Evolutionary conservation across 64 coral and sea anemone species (phyloP).

Genomic region (Platygyra sinensis): DNA sequence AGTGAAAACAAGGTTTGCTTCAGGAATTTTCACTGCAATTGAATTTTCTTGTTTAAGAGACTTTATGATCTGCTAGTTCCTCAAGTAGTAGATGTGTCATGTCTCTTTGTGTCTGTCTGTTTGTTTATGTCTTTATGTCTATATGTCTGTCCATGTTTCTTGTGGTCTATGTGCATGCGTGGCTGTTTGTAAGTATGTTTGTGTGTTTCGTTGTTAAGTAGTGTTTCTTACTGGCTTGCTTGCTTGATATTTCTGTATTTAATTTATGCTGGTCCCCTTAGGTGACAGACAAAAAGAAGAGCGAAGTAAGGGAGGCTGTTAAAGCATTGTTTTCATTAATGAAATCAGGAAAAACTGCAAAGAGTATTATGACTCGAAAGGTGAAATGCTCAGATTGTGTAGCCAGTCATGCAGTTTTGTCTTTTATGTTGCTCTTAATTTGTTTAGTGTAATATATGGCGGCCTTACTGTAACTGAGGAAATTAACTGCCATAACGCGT

Average conservation of each 20-base stretch:
- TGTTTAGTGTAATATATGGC: too few relatives aligned
- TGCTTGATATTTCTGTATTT: too few relatives aligned
- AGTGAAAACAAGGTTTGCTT: conserved; percentile 55
- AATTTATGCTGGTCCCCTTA: not conserved
- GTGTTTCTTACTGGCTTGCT: too few relatives aligned
- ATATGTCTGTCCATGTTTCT: too few relatives aligned
- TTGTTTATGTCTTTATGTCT: too few relatives aligned
- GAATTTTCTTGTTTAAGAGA: too few relatives aligned
- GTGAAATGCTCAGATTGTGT: not conserved
- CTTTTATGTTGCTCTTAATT: not conserved
- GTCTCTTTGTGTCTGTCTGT: not conserved
- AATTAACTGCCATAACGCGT: too few relatives aligned
- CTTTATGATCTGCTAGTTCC: not conserved
- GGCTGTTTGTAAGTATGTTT: too few relatives aligned
- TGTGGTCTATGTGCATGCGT: too few relatives aligned
- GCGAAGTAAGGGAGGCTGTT: conserved; percentile 56
- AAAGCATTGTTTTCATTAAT: conserved; percentile 61
- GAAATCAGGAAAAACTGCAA: conserved; percentile 45
- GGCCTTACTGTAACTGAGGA: too few relatives aligned
- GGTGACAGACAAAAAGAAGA: conserved; percentile 53
- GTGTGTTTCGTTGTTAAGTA: too few relatives aligned
- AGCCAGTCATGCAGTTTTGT: not conserved
- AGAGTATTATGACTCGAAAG: conserved; percentile 52
- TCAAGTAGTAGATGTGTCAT: not conserved
- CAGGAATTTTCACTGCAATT: not conserved